Percentiles rank a stretch among this genome's conserved stretches.
Evolutionary conservation across 1,140 invertebrate genomes (phyloP).

Genomic region (Samia ricini): DNA sequence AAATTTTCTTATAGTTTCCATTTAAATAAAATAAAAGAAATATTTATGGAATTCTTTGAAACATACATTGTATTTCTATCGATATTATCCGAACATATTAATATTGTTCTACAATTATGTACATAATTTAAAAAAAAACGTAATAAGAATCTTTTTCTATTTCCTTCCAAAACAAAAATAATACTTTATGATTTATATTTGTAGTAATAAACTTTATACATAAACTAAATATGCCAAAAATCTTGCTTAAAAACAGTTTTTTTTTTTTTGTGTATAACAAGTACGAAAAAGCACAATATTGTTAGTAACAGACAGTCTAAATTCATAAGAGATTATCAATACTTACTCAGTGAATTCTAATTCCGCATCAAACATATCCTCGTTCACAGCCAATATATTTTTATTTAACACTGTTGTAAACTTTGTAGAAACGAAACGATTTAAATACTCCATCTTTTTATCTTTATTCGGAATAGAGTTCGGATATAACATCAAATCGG

Average conservation of each 20-base stretch:
- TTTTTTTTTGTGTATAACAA: background rate
- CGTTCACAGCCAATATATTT: slow-evolving; percentile 31
- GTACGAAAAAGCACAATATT: background rate
- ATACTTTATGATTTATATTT: too few species aligned
- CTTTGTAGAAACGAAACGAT: slow-evolving; percentile 58
- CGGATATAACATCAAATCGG: slow-evolving; percentile 67
- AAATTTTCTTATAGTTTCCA: background rate
- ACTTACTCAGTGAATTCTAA: slow-evolving; percentile 56
- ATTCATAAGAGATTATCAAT: slow-evolving; percentile 6
- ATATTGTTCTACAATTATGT: too few species aligned
- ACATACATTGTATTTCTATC: too few species aligned
- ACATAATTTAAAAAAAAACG: too few species aligned
- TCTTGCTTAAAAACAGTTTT: too few species aligned
- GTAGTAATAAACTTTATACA: too few species aligned
- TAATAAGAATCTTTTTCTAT: too few species aligned
- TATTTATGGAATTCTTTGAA: too few species aligned
- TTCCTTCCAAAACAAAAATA: too few species aligned
- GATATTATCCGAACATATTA: too few species aligned
- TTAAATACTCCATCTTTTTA: slow-evolving; percentile 62
- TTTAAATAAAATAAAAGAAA: background rate
- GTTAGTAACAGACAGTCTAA: too few species aligned
- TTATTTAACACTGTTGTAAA: slow-evolving; percentile 54
- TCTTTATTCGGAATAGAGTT: slow-evolving; percentile 72
- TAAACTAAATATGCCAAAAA: too few species aligned
- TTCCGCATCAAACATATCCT: slow-evolving; percentile 38